phyloP scores from a whole-genome alignment of 2,888 invertebrate genomes.

The Sturmia bella region DNA sequence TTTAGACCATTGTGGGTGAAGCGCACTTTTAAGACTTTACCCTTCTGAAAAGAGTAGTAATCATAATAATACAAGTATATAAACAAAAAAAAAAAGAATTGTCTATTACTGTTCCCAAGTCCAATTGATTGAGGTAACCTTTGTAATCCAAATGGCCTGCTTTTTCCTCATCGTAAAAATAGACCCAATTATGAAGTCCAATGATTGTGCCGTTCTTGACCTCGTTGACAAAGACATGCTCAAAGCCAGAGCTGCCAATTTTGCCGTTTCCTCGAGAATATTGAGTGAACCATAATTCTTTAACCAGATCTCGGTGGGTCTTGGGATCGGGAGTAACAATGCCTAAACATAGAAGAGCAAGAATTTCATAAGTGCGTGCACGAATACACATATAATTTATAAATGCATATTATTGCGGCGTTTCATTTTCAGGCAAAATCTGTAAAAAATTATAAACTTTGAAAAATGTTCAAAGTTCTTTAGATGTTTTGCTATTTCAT shows the following conservation, averaged over 20 bases:
- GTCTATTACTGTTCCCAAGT: conserved; percentile 86
- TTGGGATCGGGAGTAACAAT: conserved; percentile 85
- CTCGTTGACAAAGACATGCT: conserved; percentile 95
- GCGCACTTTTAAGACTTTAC: conserved; percentile 87
- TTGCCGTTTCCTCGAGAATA: conserved; percentile 91
- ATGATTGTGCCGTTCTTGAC: conserved; percentile 89
- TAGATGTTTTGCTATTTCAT: too few species aligned
- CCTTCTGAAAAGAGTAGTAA: conserved; percentile 84
- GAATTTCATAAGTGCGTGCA: too few species aligned
- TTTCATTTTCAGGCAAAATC: too few species aligned
- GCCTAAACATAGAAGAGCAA: conserved; percentile 79
- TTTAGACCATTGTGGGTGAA: conserved; percentile 87
- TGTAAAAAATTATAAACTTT: too few species aligned
- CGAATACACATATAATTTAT: too few species aligned
- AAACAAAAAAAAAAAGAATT: background rate
- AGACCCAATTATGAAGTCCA: conserved; percentile 96
- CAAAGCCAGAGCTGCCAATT: conserved; percentile 94
- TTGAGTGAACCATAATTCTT: conserved; percentile 90
- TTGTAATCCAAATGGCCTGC: conserved; percentile 88
- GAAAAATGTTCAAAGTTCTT: too few species aligned
- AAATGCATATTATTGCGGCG: too few species aligned
- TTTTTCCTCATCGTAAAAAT: conserved; percentile 89
- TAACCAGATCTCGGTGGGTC: conserved; percentile 88
- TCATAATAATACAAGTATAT: background rate
- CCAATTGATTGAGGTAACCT: conserved; percentile 88